These are phyloP conservation scores for Columba livia DNA, from an alignment of 2,113 vertebrate species.

Conservation along the genomic window DNA sequence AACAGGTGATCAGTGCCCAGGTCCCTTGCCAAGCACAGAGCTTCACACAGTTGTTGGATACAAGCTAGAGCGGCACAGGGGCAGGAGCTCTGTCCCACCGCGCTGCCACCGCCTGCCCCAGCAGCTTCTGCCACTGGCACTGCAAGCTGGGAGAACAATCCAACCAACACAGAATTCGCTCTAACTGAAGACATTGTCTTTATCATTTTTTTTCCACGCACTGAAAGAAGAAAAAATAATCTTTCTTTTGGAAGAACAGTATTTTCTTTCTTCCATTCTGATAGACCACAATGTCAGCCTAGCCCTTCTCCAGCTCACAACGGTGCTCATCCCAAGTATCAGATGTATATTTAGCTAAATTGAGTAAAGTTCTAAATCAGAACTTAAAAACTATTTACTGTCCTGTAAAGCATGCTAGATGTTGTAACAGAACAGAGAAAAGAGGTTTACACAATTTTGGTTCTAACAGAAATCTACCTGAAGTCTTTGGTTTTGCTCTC, in stretches of 20 bases:
- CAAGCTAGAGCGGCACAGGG: background rate
- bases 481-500: background rate
- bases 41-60: background rate
- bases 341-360: background rate
- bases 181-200: background rate
- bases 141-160: background rate
- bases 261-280: background rate
- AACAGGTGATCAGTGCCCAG: background rate
- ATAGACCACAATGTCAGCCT: background rate
- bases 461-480: background rate
- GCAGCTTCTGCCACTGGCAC: background rate
- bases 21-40: rapidly evolving
- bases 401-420: background rate
- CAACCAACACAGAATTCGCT: background rate
- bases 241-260: background rate
- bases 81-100: background rate
- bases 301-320: background rate
- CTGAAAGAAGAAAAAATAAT: background rate
- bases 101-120: background rate
- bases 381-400: background rate
- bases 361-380: background rate
- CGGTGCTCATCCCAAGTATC: background rate
- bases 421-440: background rate
- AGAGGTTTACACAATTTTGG: background rate
- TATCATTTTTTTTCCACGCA: background rate